Conservation (phyloP, 2,797 vertebrate genomes). For the Rhinoraja longicauda region DNA sequence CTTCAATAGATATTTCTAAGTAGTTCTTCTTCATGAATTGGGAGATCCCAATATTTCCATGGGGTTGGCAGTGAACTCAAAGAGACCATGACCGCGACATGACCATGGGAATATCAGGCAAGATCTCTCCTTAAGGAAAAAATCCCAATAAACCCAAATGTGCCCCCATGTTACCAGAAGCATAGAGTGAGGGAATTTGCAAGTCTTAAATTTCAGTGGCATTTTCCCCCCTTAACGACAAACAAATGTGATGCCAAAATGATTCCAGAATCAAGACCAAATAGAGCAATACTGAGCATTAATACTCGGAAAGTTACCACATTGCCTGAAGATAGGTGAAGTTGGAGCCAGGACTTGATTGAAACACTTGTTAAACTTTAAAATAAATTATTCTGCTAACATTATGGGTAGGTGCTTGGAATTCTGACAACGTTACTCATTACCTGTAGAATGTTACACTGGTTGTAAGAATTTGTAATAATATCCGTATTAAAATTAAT, state of each 20-base stretch:
- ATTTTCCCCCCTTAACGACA: background rate
- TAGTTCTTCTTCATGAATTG: background rate
- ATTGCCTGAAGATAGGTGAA: background rate
- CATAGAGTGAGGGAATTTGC: background rate
- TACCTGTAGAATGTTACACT: background rate
- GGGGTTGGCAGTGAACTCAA: background rate
- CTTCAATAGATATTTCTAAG: too few species aligned
- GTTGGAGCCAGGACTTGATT: background rate
- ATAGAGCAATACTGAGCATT: background rate
- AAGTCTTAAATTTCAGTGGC: background rate
- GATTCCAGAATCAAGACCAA: background rate
- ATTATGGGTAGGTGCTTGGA: background rate
- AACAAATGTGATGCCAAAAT: background rate
- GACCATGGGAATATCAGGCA: background rate
- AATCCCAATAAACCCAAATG: background rate
- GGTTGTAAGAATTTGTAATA: background rate
- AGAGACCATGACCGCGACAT: background rate
- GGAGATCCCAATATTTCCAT: background rate
- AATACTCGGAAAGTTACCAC: background rate
- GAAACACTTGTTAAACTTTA: background rate
- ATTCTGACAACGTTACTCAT: background rate
- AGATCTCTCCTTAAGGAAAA: background rate
- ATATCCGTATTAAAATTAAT: background rate
- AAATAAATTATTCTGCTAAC: background rate
- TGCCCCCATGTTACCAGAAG: background rate